Percentiles rank a stretch among this genome's conserved stretches.
phyloP scores from a whole-genome alignment of 2,113 vertebrate species.

The Alectura lathami region DNA sequence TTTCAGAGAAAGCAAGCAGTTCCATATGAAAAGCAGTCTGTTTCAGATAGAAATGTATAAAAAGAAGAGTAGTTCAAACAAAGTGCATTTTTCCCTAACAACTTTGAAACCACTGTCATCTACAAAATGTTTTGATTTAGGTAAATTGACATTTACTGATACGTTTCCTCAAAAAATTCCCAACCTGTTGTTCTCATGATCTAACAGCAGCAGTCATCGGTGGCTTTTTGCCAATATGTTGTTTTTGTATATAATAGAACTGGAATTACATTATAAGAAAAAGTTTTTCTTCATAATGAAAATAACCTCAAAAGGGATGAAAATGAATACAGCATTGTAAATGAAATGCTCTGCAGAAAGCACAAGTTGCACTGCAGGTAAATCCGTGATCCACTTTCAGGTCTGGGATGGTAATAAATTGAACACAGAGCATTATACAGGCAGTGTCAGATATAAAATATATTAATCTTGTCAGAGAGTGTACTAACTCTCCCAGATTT shows the following conservation, averaged over 20 bases:
- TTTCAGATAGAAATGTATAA: not conserved
- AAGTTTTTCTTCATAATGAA: not conserved
- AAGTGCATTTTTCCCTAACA: not conserved
- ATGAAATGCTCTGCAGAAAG: not conserved
- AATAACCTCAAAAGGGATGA: not conserved
- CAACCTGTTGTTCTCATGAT: not conserved
- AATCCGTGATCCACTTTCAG: not conserved
- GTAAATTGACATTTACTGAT: not conserved
- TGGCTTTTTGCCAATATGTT: not conserved
- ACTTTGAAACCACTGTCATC: not conserved
- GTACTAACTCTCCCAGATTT: conserved; percentile 68
- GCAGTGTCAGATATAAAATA: conserved; percentile 55
- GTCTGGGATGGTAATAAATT: conserved; percentile 27
- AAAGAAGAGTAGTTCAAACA: not conserved
- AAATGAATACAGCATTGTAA: not conserved
- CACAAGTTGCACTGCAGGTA: not conserved
- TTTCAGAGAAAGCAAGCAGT: not conserved
- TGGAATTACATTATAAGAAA: not conserved
- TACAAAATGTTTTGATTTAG: not conserved
- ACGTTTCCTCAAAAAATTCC: not conserved
- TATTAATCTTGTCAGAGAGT: conserved; percentile 63
- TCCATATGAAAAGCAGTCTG: not conserved
- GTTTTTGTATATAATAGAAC: not conserved
- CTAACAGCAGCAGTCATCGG: not conserved
- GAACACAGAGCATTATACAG: not conserved